These are phyloP conservation scores for Tryphoninae sp. DNA, from an alignment of 2,888 invertebrate species.

Conservation along the genomic window DNA sequence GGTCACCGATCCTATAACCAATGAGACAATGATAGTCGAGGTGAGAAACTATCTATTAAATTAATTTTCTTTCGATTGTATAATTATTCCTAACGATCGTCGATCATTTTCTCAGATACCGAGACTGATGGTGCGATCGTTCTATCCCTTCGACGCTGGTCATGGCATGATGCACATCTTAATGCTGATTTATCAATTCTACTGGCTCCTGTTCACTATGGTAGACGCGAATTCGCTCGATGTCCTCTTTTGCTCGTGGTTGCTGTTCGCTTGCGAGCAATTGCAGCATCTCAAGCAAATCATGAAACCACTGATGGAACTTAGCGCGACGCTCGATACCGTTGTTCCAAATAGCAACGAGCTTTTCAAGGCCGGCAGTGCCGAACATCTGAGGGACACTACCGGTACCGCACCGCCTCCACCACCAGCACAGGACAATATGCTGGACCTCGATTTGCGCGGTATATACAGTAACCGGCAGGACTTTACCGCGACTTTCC, in stretches of 20 bases:
- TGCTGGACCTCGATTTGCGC: conserved; percentile 86
- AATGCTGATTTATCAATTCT: conserved; percentile 87
- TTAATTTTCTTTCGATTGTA: conserved; percentile 22
- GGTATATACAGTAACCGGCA: conserved; percentile 90
- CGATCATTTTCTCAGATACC: conserved; percentile 82
- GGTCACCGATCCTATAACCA: conserved; percentile 86
- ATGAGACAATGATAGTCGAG: conserved; percentile 87
- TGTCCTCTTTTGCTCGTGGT: conserved; percentile 92
- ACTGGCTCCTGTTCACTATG: conserved; percentile 87
- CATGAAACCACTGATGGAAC: conserved; percentile 93
- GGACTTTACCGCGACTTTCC: conserved; percentile 89
- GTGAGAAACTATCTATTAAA: conserved; percentile 73
- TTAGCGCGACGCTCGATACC: conserved; percentile 91
- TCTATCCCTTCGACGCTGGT: conserved; percentile 90
- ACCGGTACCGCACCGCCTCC: conserved; percentile 67
- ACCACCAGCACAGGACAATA: conserved; percentile 72
- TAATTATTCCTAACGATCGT: background rate
- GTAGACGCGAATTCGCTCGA: conserved; percentile 85
- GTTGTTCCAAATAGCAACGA: conserved; percentile 84
- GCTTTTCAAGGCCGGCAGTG: conserved; percentile 80
- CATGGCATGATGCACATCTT: conserved; percentile 86
- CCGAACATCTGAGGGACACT: conserved; percentile 74
- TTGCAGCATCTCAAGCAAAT: conserved; percentile 92
- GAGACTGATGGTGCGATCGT: conserved; percentile 88
- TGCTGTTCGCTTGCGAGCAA: conserved; percentile 93